Evolutionary conservation across 2,113 vertebrate species (phyloP), one percentile per base, ranked within the genome.

Genomic region (Calidris pygmaea): DNA sequence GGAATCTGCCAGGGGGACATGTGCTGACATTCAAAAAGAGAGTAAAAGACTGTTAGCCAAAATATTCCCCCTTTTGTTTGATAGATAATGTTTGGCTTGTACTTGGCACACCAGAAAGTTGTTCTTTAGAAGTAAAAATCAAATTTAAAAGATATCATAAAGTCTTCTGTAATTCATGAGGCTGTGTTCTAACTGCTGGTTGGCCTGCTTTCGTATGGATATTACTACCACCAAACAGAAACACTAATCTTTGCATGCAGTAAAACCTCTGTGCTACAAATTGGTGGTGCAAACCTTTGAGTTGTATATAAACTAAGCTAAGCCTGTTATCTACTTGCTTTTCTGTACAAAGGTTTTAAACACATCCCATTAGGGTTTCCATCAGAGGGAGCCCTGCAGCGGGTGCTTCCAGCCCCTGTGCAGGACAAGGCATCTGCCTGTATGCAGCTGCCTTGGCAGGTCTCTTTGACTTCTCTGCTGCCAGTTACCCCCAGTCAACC

Each of bases 11-110:
- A 95, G 82, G 35, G 63, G 77, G 58, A 93, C 93, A 93, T 97
- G 96, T 97, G 94, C 89, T 97, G 96, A 97, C 92, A 96, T 97
- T 97, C 90, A 95, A 71, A 96, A 84, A 94, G 58, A 73, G 74
- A 87, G 74, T 87, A 85, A 89, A 90, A 94, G 39, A 50, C 50
- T 79, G 59, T 95, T 93, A 94, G 95, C 75, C 92, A 96, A 92
- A 96, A 94, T 94, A 95, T 59, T 73, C 71, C 75, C 50, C 23
- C n/a, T 74, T 85, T 93, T 89, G 63, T 90, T 89, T 91, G 77
- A 81, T 47, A 93, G 89, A 84, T 89, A 94, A 84, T 85, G 56
- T 80, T 90, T 93, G 83, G 60, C 76, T 93, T 78, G 55, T 81
- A 58, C 37, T 73, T 66, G 56, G 59, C 26, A 53, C 29, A 58